Evolutionary conservation across 2,888 invertebrate species (phyloP), one percentile per base, ranked within the genome.

Genomic region (Cataglyphis rosenhaueri): DNA sequence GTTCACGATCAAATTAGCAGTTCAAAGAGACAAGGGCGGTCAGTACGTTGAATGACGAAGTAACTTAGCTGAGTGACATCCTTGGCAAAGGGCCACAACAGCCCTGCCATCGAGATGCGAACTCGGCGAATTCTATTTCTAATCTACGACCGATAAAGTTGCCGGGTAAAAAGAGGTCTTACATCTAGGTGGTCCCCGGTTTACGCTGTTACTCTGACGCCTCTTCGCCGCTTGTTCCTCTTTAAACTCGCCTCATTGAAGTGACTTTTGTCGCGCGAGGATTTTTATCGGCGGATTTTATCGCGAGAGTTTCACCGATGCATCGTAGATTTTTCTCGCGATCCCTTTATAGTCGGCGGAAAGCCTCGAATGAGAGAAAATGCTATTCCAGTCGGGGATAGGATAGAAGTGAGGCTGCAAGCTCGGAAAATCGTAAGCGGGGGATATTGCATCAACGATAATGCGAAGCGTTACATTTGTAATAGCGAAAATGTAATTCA

Each of bases 11-110:
- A 66, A 83, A 76, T 75, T 82, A 73, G 82, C 75, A 85, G 35
- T 41, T 71, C 55, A 83, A 76, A 76, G 64, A 87, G 81, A 89
- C 88, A 88, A 90, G 85, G 76, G 70, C 79, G 73, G 84, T 84
- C 81, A 75, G 84, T 83, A 83, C 81, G 82, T 86, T 84, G 81
- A 89, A 85, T 81, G 73, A 86, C 86, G 84, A 91, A 87, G 90
- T 89, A 89, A 86, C 88, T 89, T 83, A 85, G 65, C 82, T 84
- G 87, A 92, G 91, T 89, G 92, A 92, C 92, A 92, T 91, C 90
- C 87, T 92, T 92, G 92, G 92, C 92, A 90, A 91, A 88, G 86
- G 92, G 89, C 91, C 92, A 78, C 70, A 91, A 85, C 73, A 86
- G 84, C 78, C 86, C 87, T 88, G 90, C 85, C 85, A 18, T 76